Evolutionary conservation across 2,888 invertebrate species (phyloP).

Genomic region (Beris chalybata): DNA sequence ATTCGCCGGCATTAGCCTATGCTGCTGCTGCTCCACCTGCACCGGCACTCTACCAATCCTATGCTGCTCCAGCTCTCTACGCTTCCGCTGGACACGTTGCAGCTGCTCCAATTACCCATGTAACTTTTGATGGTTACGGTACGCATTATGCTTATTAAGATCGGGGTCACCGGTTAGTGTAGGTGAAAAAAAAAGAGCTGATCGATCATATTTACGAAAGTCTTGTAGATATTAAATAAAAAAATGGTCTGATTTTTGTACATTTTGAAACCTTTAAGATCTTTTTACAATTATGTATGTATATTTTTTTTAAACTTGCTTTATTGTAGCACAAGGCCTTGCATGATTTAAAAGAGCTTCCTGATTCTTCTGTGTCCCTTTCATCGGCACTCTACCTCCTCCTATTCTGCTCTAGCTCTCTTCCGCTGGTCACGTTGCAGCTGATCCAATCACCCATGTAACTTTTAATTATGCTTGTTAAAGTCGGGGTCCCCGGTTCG

Average conservation of each 20-base stretch:
- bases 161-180: no score
- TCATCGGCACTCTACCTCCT: slow-evolving; percentile 35
- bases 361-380: no score
- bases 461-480: slow-evolving; percentile 69
- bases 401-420: slow-evolving; percentile 6
- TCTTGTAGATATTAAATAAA: no score
- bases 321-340: no score
- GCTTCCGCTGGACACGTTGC: slow-evolving; percentile 41
- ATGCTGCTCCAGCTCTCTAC: slow-evolving; percentile 10
- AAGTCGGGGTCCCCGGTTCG: slow-evolving; percentile 40
- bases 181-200: no score
- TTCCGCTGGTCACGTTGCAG: slow-evolving; percentile 45
- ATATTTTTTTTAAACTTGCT: no score
- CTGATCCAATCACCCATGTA: slow-evolving; percentile 66
- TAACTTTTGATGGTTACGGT: slow-evolving; percentile 65
- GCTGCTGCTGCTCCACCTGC: slow-evolving; percentile 51
- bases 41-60: slow-evolving; percentile 39
- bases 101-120: slow-evolving; percentile 66
- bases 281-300: no score
- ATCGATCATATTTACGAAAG: no score
- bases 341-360: no score
- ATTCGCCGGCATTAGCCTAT: slow-evolving; percentile 56
- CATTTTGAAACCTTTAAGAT: no score
- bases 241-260: no score
- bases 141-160: slow-evolving; percentile 67